Evolutionary conservation across 2,888 invertebrate species (phyloP).

Genomic region (Lamellibrachia columna): DNA sequence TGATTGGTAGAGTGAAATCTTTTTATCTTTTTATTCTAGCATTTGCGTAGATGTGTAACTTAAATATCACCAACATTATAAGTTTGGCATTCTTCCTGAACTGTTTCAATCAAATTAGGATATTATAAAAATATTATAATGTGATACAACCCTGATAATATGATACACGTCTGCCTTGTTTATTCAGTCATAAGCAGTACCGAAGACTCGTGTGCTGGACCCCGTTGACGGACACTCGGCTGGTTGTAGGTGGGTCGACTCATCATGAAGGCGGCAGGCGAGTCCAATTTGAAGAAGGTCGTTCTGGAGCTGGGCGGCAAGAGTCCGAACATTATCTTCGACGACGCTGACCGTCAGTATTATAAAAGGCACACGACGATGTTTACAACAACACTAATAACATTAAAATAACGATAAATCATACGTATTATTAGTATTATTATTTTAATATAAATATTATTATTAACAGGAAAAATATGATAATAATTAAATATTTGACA

Average conservation of each 20-base stretch:
- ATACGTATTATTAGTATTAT: background rate
- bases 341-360: conserved; percentile 77
- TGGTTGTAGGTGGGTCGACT: background rate
- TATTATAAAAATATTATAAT: too few relatives aligned
- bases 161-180: too few relatives aligned
- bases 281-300: conserved; percentile 81
- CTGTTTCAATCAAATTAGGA: too few relatives aligned
- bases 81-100: too few relatives aligned
- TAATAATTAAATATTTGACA: background rate
- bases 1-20: too few relatives aligned
- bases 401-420: background rate
- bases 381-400: background rate
- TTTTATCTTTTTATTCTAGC: too few relatives aligned
- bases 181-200: too few relatives aligned
- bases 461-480: background rate
- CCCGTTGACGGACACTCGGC: background rate
- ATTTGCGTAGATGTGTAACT: too few relatives aligned
- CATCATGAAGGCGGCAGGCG: conserved; percentile 76
- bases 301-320: conserved; percentile 94
- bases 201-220: too few relatives aligned
- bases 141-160: too few relatives aligned
- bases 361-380: background rate
- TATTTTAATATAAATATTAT: background rate
- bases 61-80: too few relatives aligned
- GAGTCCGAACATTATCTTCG: conserved; percentile 88